Base-by-base conservation (phyloP, 2,888 invertebrate genomes). In the Ophioninae sp. region DNA sequence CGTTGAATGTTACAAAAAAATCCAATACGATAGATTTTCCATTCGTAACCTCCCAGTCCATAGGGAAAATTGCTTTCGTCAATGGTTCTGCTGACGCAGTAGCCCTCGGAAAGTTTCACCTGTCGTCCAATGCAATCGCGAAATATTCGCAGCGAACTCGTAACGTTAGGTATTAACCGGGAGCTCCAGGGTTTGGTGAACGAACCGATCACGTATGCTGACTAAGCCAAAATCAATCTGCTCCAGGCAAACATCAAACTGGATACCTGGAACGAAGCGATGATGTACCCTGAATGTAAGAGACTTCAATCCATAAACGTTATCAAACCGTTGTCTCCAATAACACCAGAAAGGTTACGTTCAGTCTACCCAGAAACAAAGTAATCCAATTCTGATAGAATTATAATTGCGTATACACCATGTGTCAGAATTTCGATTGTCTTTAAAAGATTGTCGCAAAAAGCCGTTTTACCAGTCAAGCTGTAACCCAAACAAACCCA, bases 191-290 rank as follows among this genome's bases (percentile, higher is more conserved):
- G 63, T 51, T 37, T 20, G 30, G n/a, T 39, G 17, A 37, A 63
- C 51, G 7, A 76, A 58, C 65, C 20, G 58, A 65, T 67, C 65
- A 39, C 58, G 58, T 65, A 2, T 51, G 77, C 77, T 69, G 77
- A 69, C 51, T 37, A 30, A 63, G 77, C 77, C 51, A 71, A 61
- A 59, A 61, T 78, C 61, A 17, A 51, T 20, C 22, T 17, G 44
- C 30, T 63, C 61, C 41, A 37, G 61, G 30, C n/a, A 69, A 78
- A 59, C 39, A 69, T 63, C 59, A 61, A 20, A 69, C 9, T 30
- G 51, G 20, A 37, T 17, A 51, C 20, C 51, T 30, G 63, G 23
- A 69, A 63, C 51, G 1, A 76, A 68, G 58, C 58, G 23, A 17
- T 13, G 39, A 23, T 30, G 58, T 58, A 39, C 5, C 17, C 76